Conservation (phyloP, 2,888 invertebrate species). For the Drosophila suboccidentalis region DNA sequence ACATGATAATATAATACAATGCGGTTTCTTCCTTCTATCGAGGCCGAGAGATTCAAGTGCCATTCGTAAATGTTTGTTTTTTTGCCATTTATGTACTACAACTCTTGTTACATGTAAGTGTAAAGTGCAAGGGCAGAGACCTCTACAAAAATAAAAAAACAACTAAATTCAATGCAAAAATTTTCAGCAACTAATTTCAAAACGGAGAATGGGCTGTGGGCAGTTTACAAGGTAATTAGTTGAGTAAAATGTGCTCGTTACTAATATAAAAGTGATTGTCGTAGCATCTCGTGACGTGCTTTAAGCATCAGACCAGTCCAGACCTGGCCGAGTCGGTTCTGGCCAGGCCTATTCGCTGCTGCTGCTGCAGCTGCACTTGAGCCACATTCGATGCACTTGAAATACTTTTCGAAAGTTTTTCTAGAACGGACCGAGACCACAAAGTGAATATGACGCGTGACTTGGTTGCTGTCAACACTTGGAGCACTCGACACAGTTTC, state of each 20-base stretch:
- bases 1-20: constrained; percentile 58
- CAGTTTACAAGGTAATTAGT: constrained; percentile 42
- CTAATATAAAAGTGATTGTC: constrained; percentile 48
- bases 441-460: constrained; percentile 12
- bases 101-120: constrained; percentile 27
- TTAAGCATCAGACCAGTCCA: constrained; percentile 12
- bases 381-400: constrained; percentile 75
- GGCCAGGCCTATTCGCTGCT: constrained; percentile 8
- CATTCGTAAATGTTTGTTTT: constrained; percentile 31
- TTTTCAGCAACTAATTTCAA: constrained; percentile 35
- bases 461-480: constrained; percentile 21
- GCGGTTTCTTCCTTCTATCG: constrained; percentile 9
- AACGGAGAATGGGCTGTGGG: constrained; percentile 37
- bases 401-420: constrained; percentile 67
- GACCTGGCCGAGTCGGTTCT: not conserved
- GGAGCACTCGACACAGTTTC: constrained; percentile 57
- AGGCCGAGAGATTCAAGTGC: constrained; percentile 37
- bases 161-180: constrained; percentile 33
- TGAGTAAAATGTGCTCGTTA: constrained; percentile 14
- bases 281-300: constrained; percentile 52
- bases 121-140: constrained; percentile 61
- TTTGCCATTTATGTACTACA: not conserved
- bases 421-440: constrained; percentile 8
- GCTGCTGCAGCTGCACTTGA: constrained; percentile 65
- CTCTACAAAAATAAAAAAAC: constrained; percentile 6